Conservation (phyloP, 2,113 vertebrate species). For the Sisor rabdophorus region DNA sequence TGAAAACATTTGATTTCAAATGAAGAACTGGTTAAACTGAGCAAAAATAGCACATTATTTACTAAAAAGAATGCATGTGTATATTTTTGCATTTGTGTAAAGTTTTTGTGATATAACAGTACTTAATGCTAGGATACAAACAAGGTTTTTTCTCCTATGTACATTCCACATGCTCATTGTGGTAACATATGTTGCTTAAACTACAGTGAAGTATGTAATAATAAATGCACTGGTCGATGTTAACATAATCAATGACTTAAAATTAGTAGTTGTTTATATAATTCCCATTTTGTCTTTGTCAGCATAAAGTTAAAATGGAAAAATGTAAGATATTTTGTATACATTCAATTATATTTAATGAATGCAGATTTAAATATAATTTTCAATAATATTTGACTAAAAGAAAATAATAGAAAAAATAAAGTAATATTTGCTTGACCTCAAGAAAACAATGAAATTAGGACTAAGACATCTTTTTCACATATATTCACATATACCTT, state of each 20-base stretch:
- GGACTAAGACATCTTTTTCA: constrained; percentile 20
- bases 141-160: background rate
- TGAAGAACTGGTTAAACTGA: background rate
- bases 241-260: constrained; percentile 1
- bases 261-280: constrained; percentile 12
- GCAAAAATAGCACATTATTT: background rate
- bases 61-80: constrained; percentile 5
- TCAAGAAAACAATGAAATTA: constrained; percentile 36
- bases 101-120: background rate
- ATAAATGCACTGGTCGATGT: constrained; percentile 14
- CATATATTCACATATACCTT: constrained; percentile 49
- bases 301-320: constrained; percentile 27
- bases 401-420: constrained; percentile 37
- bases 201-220: background rate
- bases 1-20: background rate
- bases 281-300: constrained; percentile 30
- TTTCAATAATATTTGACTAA: constrained; percentile 60
- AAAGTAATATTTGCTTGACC: constrained; percentile 42
- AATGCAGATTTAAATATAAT: constrained; percentile 62
- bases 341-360: constrained; percentile 65
- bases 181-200: background rate
- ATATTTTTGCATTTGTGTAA: background rate
- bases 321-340: constrained; percentile 68
- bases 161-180: background rate
- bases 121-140: background rate